Conservation (phyloP, 1,140 invertebrate genomes). For the Zaprionus taronus region DNA sequence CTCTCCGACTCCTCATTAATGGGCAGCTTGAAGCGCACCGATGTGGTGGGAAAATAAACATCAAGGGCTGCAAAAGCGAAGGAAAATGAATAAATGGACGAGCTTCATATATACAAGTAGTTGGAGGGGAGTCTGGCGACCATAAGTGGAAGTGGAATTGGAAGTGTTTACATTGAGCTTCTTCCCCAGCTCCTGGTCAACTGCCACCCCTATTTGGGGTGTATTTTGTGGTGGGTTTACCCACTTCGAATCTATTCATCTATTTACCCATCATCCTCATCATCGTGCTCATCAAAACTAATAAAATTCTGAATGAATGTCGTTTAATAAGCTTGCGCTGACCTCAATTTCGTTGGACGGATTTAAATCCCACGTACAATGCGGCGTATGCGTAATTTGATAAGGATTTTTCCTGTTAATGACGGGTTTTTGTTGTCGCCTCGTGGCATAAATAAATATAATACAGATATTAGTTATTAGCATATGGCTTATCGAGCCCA, state of each 20-base stretch:
- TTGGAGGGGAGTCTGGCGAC: constrained; percentile 32
- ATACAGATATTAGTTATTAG: constrained; percentile 80
- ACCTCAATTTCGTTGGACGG: constrained; percentile 53
- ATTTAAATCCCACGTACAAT: constrained; percentile 39
- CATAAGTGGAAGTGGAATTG: constrained; percentile 35
- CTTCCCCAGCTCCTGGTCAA: background rate
- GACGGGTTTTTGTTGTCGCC: constrained; percentile 47
- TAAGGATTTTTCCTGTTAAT: constrained; percentile 70
- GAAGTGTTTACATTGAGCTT: background rate
- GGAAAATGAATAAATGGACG: constrained; percentile 8
- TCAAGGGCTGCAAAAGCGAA: constrained; percentile 61
- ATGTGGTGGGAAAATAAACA: constrained; percentile 80
- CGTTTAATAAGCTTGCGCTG: constrained; percentile 70
- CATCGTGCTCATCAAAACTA: constrained; percentile 53
- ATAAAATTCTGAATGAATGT: constrained; percentile 67
- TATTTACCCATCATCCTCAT: constrained; percentile 54
- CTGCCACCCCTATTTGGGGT: background rate
- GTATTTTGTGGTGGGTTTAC: background rate
- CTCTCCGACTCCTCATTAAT: constrained; percentile 81
- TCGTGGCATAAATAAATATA: constrained; percentile 80
- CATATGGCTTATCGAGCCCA: constrained; percentile 69
- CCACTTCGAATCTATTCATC: constrained; percentile 9
- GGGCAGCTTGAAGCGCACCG: constrained; percentile 76
- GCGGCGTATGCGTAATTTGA: constrained; percentile 76
- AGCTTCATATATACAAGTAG: background rate